Base-by-base conservation (phyloP, 2,113 vertebrate species). In the Ceyx cyanopectus region DNA sequence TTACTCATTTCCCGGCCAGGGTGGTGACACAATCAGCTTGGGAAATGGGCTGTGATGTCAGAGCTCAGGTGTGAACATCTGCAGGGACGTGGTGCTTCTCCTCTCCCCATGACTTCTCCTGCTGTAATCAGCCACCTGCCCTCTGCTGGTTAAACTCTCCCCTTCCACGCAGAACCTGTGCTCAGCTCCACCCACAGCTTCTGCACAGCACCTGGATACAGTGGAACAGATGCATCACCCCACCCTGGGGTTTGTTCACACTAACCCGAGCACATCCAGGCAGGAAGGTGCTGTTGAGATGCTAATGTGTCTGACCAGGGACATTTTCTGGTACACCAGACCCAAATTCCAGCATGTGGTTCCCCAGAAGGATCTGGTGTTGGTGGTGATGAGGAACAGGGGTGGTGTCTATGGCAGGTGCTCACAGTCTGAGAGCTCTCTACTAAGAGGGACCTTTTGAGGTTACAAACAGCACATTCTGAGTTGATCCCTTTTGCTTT, bases 81-180 rank as follows among this genome's bases (percentile, higher is more conserved):
- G 34, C 72, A n/a, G 87, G 75, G 77, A 75, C 10, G 15, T 8
- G 11, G 23, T 6, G 43, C 60, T 41, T 4, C 91, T 67, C 61
- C 53, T 41, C 72, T 12, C 23, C 8, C 8, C 0, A 3, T 1
- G 27, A 26, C 24, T 74, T 63, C 17, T 79, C 40, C 80, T 51
- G 6, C 43, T 10, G 7, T 3, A 27, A 65, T 22, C 1, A 61
- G 41, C 82, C 75, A 45, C 82, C 45, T 41, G 86, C 60, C 87
- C 80, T 84, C 89, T 79, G 57, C 89, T 84, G 92, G 77, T 43
- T 19, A 14, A 18, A 34, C 18, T 22, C 65, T 46, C 62, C 56
- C 7, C n/a, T 37, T 16, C 34, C 58, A 12, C 1, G 0, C 1
- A 0, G 2, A 27, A 34, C 3, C 11, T 4, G 12, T 1, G n/a